phyloP scores from a whole-genome alignment of 1,140 invertebrate genomes.

The Acyrthosiphon pisum region DNA sequence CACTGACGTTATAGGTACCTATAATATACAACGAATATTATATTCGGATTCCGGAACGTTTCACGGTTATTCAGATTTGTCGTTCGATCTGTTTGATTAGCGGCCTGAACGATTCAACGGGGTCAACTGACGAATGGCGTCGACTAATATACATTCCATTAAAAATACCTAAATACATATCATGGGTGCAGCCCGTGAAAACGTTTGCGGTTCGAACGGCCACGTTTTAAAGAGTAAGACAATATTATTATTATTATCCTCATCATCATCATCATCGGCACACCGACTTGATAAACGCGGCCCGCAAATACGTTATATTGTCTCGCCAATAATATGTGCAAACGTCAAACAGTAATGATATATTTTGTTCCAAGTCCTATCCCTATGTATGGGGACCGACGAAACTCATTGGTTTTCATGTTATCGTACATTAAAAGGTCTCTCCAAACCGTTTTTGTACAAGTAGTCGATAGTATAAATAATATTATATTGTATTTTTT shows the following conservation, averaged over 20 bases:
- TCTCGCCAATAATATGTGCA: background rate
- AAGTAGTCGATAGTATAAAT: background rate
- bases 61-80: background rate
- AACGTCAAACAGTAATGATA: background rate
- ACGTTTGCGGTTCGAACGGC: background rate
- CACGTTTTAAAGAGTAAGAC: background rate
- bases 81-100: background rate
- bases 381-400: background rate
- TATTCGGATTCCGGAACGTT: background rate
- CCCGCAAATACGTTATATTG: fast-evolving
- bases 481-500: too few relatives aligned
- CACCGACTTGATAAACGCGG: background rate
- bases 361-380: background rate
- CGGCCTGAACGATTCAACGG: background rate
- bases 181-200: background rate
- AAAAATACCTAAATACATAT: background rate
- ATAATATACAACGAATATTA: too few relatives aligned
- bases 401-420: background rate
- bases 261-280: background rate
- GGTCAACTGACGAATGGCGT: background rate
- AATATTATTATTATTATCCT: background rate
- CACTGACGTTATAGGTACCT: too few relatives aligned
- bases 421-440: background rate
- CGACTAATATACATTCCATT: background rate
- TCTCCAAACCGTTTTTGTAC: background rate